Percentiles rank a stretch among this genome's conserved stretches.
Conservation (phyloP, 2,888 invertebrate genomes). For the Leucozona laternaria region DNA sequence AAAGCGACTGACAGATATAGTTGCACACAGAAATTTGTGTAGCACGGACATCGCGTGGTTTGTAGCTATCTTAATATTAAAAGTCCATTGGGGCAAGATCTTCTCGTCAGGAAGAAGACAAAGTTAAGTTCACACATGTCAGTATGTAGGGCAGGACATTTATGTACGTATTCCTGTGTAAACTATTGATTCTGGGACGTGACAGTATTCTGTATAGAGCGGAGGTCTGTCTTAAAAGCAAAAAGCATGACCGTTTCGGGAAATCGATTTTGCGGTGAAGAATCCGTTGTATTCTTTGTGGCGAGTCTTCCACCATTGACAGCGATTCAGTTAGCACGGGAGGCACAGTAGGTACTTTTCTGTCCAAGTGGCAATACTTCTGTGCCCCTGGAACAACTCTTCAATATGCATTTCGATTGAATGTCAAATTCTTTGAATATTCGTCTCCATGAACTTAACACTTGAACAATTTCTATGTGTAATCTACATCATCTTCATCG, state of each 20-base stretch:
- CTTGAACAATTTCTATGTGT: background rate
- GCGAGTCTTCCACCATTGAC: background rate
- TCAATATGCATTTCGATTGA: background rate
- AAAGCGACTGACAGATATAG: too few relatives aligned
- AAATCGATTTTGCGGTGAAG: background rate
- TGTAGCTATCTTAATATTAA: too few relatives aligned
- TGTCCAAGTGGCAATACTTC: background rate
- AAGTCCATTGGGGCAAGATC: too few relatives aligned
- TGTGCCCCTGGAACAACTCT: background rate
- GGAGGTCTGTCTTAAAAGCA: too few relatives aligned
- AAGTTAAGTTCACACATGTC: too few relatives aligned
- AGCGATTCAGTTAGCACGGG: background rate
- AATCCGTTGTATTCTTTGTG: background rate
- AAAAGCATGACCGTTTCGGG: background rate
- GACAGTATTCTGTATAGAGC: too few relatives aligned
- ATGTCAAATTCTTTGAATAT: background rate
- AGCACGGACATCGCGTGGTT: too few relatives aligned
- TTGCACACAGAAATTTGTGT: too few relatives aligned
- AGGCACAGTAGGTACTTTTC: background rate
- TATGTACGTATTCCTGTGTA: too few relatives aligned
- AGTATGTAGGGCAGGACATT: too few relatives aligned
- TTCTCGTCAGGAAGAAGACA: too few relatives aligned
- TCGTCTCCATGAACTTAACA: constrained; percentile 1
- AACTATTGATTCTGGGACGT: too few relatives aligned
- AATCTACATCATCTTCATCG: constrained; percentile 23